Conservation (phyloP, 1,140 invertebrate genomes). For the Campoletis sonorensis region DNA sequence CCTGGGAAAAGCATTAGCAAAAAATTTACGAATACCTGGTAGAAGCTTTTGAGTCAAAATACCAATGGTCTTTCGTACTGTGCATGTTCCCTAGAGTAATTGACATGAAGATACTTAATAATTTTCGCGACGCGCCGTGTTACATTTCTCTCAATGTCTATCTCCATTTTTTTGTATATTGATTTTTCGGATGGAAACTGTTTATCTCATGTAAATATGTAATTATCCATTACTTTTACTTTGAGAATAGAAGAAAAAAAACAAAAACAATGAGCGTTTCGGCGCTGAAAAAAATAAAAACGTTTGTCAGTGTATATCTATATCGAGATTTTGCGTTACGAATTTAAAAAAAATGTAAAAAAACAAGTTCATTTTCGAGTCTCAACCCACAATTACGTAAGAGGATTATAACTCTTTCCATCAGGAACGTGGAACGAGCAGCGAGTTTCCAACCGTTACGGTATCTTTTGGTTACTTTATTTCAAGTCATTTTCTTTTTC, state of each 20-base stretch:
- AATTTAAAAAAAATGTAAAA: background rate
- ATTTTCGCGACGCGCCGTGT: slow-evolving; percentile 53
- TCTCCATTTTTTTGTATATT: background rate
- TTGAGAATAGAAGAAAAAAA: too few relatives aligned
- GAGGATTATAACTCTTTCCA: background rate
- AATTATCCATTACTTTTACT: too few relatives aligned
- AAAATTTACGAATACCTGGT: slow-evolving; percentile 50
- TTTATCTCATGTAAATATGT: too few relatives aligned
- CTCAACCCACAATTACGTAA: background rate
- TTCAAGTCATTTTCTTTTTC: slow-evolving; percentile 6
- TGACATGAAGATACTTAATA: slow-evolving; percentile 80
- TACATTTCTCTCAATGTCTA: background rate
- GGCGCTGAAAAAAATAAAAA: background rate
- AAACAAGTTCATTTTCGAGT: background rate
- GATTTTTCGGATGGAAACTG: background rate
- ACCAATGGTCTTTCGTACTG: slow-evolving; percentile 52
- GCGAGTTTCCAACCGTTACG: slow-evolving; percentile 14
- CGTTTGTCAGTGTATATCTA: background rate
- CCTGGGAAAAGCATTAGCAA: slow-evolving; percentile 49
- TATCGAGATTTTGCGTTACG: background rate
- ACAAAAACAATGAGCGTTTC: background rate
- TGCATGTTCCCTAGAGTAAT: slow-evolving; percentile 83
- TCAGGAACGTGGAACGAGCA: background rate
- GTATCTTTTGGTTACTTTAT: background rate
- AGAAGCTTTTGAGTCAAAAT: slow-evolving; percentile 46